A percentile compares a stretch with the other conserved stretches of the same genome.
These are phyloP conservation scores for Coreoperca whiteheadi DNA, from an alignment of 2,113 vertebrate genomes.

Conservation along the genomic window DNA sequence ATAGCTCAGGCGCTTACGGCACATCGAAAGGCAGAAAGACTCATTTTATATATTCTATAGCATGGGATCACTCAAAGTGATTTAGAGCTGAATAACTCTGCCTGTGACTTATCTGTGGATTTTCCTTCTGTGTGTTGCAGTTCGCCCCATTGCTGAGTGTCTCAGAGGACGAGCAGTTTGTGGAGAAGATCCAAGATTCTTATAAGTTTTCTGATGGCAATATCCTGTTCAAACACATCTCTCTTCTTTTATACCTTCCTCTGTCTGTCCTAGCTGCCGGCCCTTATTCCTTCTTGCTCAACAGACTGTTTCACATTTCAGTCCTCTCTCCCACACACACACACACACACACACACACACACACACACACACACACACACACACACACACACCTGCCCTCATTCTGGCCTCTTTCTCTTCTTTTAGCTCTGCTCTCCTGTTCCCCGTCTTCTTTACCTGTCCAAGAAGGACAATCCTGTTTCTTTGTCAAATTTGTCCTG, in stretches of 20 bases:
- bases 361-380: conserved; percentile 16
- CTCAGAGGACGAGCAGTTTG: conserved; percentile 41
- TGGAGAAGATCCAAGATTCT: conserved; percentile 58
- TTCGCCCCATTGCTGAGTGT: conserved; percentile 32
- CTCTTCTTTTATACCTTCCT: conserved; percentile 3
- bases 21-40: not conserved
- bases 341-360: conserved; percentile 5
- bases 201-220: conserved; percentile 35
- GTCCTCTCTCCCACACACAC: conserved; percentile 16
- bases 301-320: conserved; percentile 27
- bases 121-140: conserved; percentile 54
- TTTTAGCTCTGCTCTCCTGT: not conserved
- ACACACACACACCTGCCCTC: conserved; percentile 27
- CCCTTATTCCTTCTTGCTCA: conserved; percentile 49
- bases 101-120: conserved; percentile 17
- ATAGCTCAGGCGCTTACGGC: not conserved
- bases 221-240: conserved; percentile 54
- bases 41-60: not conserved
- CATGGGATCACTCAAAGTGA: not conserved
- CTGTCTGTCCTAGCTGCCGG: conserved; percentile 25
- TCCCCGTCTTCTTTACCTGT: conserved; percentile 40
- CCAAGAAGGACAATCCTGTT: conserved; percentile 5
- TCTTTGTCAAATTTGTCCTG: not conserved
- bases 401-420: conserved; percentile 32
- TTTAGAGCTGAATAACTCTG: not conserved